A percentile compares a stretch with the other conserved stretches of the same genome.
These are phyloP conservation scores for pig (Sus scrofa) DNA, from an alignment of 2,113 vertebrate genomes.

Conservation along the genomic window T2T-Sscrofa CM000824.6:183319001-183319500, in stretches of 20 bases:
- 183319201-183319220: background rate
- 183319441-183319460: background rate
- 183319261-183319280: background rate
- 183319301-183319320: background rate
- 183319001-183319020: too few relatives aligned
- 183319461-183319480: background rate
- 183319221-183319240: background rate
- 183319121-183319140: background rate
- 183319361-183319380: background rate
- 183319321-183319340: background rate
- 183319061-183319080: background rate
- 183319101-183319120: background rate
- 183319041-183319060: background rate
- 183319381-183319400: background rate
- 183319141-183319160: background rate
- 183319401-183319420: background rate
- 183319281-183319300: background rate
- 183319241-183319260: background rate
- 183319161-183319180: background rate
- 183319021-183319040: background rate
- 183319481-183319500: background rate
- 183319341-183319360: background rate
- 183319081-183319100: background rate
- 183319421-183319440: background rate
- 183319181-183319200: background rate